Evolutionary conservation across 2,797 vertebrate species (phyloP).

Genomic region (Hoplostethus mediterraneus): DNA sequence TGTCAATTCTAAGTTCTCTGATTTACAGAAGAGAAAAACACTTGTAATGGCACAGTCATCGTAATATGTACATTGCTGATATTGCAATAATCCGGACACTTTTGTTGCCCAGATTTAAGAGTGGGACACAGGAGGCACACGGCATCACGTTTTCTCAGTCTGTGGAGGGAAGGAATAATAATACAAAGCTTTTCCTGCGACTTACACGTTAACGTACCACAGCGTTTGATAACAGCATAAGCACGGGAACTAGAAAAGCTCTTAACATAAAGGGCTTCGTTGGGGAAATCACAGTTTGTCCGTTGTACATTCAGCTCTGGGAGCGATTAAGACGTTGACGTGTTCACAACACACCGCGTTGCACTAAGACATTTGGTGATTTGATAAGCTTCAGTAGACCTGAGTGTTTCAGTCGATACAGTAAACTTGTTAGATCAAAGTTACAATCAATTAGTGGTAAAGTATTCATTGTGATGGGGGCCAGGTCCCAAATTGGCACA

Average conservation of each 20-base stretch:
- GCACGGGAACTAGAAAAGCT: conserved; percentile 52
- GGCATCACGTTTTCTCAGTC: conserved; percentile 46
- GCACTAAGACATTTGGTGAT: conserved; percentile 85
- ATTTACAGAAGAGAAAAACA: conserved; percentile 82
- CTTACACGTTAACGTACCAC: conserved; percentile 56
- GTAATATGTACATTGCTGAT: conserved; percentile 81
- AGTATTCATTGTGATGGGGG: conserved; percentile 36
- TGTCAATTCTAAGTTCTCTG: conserved; percentile 77
- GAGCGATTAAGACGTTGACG: conserved; percentile 84
- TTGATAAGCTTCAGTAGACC: conserved; percentile 78
- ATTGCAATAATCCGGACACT: conserved; percentile 75
- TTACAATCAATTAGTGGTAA: conserved; percentile 61
- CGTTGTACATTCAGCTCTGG: conserved; percentile 74
- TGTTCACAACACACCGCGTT: conserved; percentile 71
- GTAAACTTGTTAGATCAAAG: conserved; percentile 76
- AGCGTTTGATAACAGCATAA: conserved; percentile 66
- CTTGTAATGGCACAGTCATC: conserved; percentile 82
- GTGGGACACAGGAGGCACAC: conserved; percentile 69
- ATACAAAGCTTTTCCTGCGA: conserved; percentile 66
- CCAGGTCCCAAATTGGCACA: conserved; percentile 33
- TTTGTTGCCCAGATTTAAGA: conserved; percentile 64
- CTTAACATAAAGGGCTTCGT: conserved; percentile 52
- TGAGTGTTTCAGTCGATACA: conserved; percentile 80
- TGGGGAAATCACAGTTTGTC: conserved; percentile 81
- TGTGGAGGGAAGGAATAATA: conserved; percentile 68